A percentile compares a stretch with the other conserved stretches of the same genome.
These are phyloP conservation scores for Trichopoda pennipes DNA, from an alignment of 2,888 invertebrate genomes.

Conservation along the genomic window DNA sequence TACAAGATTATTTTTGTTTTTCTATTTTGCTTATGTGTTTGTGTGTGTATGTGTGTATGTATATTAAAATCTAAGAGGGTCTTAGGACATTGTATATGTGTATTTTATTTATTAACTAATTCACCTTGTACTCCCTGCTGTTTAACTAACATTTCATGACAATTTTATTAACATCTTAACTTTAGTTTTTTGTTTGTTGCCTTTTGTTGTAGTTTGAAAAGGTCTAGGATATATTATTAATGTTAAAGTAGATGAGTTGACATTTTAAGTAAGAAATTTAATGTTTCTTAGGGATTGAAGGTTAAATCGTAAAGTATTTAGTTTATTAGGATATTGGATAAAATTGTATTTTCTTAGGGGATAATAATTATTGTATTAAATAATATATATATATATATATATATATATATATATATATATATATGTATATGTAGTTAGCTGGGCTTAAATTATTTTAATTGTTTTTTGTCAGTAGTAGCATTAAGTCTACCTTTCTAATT, in stretches of 20 bases:
- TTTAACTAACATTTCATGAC: slow-evolving; percentile 74
- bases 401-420: no score
- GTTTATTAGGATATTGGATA: slow-evolving; percentile 53
- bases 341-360: background rate
- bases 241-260: slow-evolving; percentile 34
- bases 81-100: slow-evolving; percentile 6
- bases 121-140: slow-evolving; percentile 72
- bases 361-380: background rate
- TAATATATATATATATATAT: background rate
- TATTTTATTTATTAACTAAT: slow-evolving; percentile 64
- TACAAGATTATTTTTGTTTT: slow-evolving; percentile 28
- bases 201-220: slow-evolving; percentile 40
- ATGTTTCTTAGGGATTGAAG: slow-evolving; percentile 37
- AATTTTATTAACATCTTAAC: slow-evolving; percentile 77
- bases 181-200: slow-evolving; percentile 45
- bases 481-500: no score
- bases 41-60: slow-evolving; percentile 68
- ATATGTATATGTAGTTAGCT: no score
- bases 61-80: slow-evolving; percentile 16
- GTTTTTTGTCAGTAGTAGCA: no score
- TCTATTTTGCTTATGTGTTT: slow-evolving; percentile 33
- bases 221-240: slow-evolving; percentile 48
- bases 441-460: no score
- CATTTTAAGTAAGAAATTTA: slow-evolving; percentile 58
- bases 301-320: slow-evolving; percentile 58